Evolutionary conservation across 2,797 vertebrate species (phyloP).

Genomic region (Xerus rutilus): DNA sequence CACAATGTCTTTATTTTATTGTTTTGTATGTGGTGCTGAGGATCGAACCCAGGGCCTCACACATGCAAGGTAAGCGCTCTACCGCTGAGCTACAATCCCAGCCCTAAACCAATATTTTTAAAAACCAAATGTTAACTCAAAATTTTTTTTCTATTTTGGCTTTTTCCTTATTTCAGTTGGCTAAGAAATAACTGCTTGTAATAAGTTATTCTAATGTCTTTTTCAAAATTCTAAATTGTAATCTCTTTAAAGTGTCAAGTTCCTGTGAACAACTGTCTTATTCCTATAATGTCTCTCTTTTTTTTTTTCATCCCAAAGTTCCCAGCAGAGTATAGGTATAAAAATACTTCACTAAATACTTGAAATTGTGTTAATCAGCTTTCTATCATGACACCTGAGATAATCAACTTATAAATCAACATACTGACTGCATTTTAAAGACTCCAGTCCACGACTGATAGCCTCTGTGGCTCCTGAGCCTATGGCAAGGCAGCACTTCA

Average conservation of each 20-base stretch:
- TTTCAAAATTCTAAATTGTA: constrained; percentile 26
- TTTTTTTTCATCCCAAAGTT: constrained; percentile 20
- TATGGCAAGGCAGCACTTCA: not conserved
- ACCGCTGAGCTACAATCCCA: no score
- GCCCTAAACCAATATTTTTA: not conserved
- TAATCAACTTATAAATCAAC: not conserved
- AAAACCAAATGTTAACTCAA: not conserved
- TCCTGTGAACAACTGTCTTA: not conserved
- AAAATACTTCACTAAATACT: not conserved
- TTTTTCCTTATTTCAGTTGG: constrained; percentile 33
- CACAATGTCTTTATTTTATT: no score
- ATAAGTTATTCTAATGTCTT: not conserved
- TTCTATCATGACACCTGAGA: not conserved
- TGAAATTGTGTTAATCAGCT: not conserved
- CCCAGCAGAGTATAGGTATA: not conserved
- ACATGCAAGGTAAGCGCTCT: no score
- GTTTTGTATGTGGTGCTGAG: no score
- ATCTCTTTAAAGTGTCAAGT: not conserved
- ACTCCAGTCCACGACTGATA: not conserved
- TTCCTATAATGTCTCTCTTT: not conserved
- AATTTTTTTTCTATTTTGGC: not conserved
- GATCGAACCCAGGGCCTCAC: no score
- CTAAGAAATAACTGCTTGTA: constrained; percentile 25
- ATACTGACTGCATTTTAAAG: not conserved
- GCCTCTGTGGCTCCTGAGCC: not conserved